phyloP scores from a whole-genome alignment of 2,888 invertebrate genomes.

The Synergus laeviventris region DNA sequence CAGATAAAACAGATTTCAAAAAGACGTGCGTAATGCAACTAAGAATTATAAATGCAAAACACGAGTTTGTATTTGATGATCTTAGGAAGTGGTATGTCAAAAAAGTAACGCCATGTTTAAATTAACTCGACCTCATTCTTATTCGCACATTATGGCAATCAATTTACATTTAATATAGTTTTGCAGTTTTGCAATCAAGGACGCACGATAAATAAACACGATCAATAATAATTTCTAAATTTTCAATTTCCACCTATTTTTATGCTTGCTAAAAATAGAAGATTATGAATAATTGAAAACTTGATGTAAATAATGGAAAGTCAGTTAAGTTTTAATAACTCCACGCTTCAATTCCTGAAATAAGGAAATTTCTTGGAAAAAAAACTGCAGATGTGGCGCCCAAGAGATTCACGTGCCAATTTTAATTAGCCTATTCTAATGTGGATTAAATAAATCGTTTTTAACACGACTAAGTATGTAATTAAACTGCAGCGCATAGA shows the following conservation, averaged over 20 bases:
- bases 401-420: constrained; percentile 25
- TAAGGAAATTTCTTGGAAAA: constrained; percentile 4
- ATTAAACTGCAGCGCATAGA: background rate
- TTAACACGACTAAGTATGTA: constrained; percentile 18
- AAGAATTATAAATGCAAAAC: constrained; percentile 64
- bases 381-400: background rate
- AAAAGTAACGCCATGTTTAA: constrained; percentile 57
- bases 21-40: constrained; percentile 65
- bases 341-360: constrained; percentile 5
- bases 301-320: constrained; percentile 6
- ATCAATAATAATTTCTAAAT: no score
- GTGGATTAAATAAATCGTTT: constrained; percentile 23
- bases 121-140: constrained; percentile 57
- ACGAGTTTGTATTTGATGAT: constrained; percentile 61
- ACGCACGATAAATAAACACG: no score
- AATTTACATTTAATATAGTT: background rate
- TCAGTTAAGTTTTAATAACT: background rate
- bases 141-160: background rate
- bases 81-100: constrained; percentile 64
- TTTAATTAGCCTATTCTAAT: constrained; percentile 32
- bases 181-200: no score
- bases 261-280: background rate
- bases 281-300: no score
- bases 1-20: constrained; percentile 65
- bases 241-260: no score